Evolutionary conservation across 2,888 invertebrate genomes (phyloP).

Genomic region (Mimachlamys varia): DNA sequence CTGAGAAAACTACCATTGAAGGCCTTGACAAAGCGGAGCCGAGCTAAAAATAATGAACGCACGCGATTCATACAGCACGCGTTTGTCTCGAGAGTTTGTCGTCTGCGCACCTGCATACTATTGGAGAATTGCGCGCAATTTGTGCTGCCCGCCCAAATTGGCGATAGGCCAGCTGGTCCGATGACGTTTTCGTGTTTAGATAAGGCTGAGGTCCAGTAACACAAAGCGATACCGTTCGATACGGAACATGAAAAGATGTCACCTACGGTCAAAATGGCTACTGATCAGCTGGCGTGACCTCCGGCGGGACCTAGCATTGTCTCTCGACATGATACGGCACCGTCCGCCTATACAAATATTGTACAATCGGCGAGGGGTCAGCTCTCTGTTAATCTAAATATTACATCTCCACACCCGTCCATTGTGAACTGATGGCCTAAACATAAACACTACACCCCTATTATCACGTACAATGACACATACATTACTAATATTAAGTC

Average conservation of each 20-base stretch:
- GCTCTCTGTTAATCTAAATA: conserved; percentile 28
- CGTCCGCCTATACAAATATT: conserved; percentile 29
- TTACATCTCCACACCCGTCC: conserved; percentile 26
- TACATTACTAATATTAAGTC: neutral
- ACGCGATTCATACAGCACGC: conserved; percentile 52
- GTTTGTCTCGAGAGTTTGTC: conserved; percentile 36
- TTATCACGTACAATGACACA: neutral
- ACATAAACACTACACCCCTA: neutral
- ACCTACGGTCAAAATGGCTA: conserved; percentile 36
- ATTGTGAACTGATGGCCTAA: conserved; percentile 15
- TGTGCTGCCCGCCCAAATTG: conserved; percentile 50
- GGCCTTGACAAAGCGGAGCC: neutral
- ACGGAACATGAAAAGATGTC: conserved; percentile 34
- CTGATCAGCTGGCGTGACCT: conserved; percentile 27
- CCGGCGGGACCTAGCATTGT: neutral
- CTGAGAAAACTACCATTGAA: neutral
- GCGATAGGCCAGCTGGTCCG: conserved; percentile 52
- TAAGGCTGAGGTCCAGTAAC: conserved; percentile 22
- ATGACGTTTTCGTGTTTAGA: conserved; percentile 31
- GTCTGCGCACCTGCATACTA: conserved; percentile 33
- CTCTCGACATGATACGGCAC: conserved; percentile 22
- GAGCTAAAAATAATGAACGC: conserved; percentile 36
- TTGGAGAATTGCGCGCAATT: conserved; percentile 38
- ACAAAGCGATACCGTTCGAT: conserved; percentile 32
- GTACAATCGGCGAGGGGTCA: conserved; percentile 16